These are phyloP conservation scores for Coryphaenoides rupestris DNA, from an alignment of 2,113 vertebrate genomes.

Conservation along the genomic window DNA sequence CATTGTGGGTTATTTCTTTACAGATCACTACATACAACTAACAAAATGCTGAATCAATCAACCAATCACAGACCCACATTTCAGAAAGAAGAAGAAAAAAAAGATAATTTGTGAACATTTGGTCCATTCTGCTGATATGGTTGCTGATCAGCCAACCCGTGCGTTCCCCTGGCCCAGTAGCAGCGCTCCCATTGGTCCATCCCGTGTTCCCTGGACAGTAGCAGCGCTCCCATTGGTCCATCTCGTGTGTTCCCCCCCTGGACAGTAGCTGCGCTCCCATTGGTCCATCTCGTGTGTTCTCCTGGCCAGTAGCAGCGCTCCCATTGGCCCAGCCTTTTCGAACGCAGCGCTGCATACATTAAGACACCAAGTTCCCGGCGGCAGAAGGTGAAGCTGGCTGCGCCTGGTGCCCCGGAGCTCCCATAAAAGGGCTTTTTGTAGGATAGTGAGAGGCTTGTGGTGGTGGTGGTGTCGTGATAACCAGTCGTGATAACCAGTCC, in stretches of 20 bases:
- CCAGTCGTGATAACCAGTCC: slow-evolving; percentile 23
- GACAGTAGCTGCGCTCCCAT: slow-evolving; percentile 41
- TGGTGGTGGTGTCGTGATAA: slow-evolving; percentile 19
- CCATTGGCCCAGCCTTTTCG: slow-evolving; percentile 55
- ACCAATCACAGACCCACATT: too few relatives aligned
- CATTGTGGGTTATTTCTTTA: too few relatives aligned
- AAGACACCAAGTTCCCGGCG: slow-evolving; percentile 4
- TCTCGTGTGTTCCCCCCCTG: slow-evolving; percentile 23
- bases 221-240: slow-evolving; percentile 45
- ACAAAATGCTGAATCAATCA: too few relatives aligned
- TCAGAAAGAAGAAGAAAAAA: too few relatives aligned
- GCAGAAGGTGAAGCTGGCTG: slow-evolving; percentile 42
- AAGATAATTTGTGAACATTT: too few relatives aligned
- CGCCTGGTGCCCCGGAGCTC: too few relatives aligned
- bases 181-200: slow-evolving; percentile 59
- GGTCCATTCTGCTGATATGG: too few relatives aligned
- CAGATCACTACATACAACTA: too few relatives aligned
- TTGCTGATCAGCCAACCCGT: too few relatives aligned
- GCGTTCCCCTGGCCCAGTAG: slow-evolving; percentile 33
- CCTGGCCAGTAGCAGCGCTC: slow-evolving; percentile 14
- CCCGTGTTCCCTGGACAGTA: slow-evolving; percentile 13
- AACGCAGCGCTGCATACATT: slow-evolving; percentile 51
- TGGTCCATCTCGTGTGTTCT: slow-evolving; percentile 40
- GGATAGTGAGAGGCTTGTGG: slow-evolving; percentile 50
- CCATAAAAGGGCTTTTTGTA: too few relatives aligned